phyloP scores from a whole-genome alignment of 2,888 invertebrate genomes.

The Congeria kusceri region DNA sequence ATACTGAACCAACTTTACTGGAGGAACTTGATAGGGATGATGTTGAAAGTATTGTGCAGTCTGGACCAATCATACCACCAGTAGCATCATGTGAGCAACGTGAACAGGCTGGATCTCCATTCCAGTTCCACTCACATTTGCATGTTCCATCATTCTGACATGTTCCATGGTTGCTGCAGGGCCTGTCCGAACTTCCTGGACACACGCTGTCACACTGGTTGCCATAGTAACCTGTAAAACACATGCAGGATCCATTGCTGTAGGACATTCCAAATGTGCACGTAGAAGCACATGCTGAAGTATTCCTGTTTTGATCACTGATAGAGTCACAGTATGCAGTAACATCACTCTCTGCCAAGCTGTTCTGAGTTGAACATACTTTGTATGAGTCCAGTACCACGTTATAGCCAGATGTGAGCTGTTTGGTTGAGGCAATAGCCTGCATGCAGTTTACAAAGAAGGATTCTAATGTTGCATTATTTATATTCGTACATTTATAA shows the following conservation, averaged over 20 bases:
- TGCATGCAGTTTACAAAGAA: slow-evolving; percentile 54
- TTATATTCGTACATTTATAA: slow-evolving; percentile 30
- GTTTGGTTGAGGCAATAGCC: slow-evolving; percentile 24
- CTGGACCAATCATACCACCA: slow-evolving; percentile 63
- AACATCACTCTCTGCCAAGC: slow-evolving; percentile 21
- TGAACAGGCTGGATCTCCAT: slow-evolving; percentile 60
- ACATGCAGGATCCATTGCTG: slow-evolving; percentile 61
- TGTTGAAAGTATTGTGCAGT: slow-evolving; percentile 65
- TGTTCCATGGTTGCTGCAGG: slow-evolving; percentile 69
- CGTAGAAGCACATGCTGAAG: slow-evolving; percentile 53
- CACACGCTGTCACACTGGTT: slow-evolving; percentile 61
- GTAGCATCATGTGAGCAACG: slow-evolving; percentile 51
- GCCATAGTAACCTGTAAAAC: slow-evolving; percentile 69
- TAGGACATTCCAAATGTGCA: slow-evolving; percentile 65
- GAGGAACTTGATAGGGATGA: slow-evolving; percentile 40
- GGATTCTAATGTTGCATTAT: slow-evolving; percentile 43
- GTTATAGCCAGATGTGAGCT: slow-evolving; percentile 53
- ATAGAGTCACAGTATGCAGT: slow-evolving; percentile 39
- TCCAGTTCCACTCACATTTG: slow-evolving; percentile 73
- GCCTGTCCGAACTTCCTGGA: slow-evolving; percentile 70
- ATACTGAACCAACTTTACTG: slow-evolving; percentile 61
- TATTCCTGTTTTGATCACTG: slow-evolving; percentile 33
- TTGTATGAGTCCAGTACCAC: slow-evolving; percentile 55
- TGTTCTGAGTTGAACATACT: slow-evolving; percentile 55
- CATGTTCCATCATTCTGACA: slow-evolving; percentile 69